Conservation (phyloP, 2,113 vertebrate genomes). For the Odocoileus hemionus region DNA sequence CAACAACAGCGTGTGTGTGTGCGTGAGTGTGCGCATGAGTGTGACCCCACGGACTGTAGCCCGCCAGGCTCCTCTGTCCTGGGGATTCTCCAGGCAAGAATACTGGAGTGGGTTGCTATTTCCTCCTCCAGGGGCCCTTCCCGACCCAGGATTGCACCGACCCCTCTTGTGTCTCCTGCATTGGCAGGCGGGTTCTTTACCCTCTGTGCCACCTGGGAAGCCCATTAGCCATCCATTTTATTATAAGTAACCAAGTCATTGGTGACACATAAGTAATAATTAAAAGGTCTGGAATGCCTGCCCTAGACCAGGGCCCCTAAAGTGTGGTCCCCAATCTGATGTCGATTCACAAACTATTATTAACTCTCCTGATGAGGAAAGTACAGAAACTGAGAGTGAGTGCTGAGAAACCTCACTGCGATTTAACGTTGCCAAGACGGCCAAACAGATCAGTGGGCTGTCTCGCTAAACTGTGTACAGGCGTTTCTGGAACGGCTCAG, state of each 20-base stretch:
- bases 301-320: not conserved
- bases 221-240: not conserved
- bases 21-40: accelerated
- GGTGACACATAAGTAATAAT: not conserved
- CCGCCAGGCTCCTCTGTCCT: not conserved
- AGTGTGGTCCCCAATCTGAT: not conserved
- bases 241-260: not conserved
- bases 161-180: not conserved
- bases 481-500: not conserved
- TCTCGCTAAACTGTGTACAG: accelerated
- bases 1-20: not conserved
- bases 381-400: not conserved
- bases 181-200: not conserved
- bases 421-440: not conserved
- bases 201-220: not conserved
- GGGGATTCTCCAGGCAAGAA: not conserved
- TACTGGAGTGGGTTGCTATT: not conserved
- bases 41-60: accelerated
- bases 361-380: not conserved
- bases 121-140: not conserved
- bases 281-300: not conserved
- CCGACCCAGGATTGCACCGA: not conserved
- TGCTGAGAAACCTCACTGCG: not conserved
- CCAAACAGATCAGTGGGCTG: not conserved
- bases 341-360: not conserved